Conservation (phyloP, 2,113 vertebrate genomes). For the Casuarius casuarius region DNA sequence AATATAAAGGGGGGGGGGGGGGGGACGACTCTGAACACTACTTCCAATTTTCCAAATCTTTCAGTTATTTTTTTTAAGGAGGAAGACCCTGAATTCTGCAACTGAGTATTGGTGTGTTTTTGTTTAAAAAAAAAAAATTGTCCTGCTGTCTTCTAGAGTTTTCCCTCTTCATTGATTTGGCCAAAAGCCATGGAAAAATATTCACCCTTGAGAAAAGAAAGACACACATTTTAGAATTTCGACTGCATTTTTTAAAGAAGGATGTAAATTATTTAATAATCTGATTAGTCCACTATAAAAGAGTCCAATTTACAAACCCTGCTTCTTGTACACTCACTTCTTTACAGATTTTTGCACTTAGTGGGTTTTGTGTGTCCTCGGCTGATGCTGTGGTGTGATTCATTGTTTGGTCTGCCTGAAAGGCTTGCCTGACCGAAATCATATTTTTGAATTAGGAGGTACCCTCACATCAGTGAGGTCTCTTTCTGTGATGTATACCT, state of each 20-base stretch:
- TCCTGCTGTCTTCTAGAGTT: not conserved
- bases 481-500: conserved; percentile 57
- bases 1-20: not conserved
- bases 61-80: not conserved
- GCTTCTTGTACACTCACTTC: not conserved
- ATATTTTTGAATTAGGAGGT: not conserved
- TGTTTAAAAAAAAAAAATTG: not conserved
- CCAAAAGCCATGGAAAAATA: not conserved
- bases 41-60: not conserved
- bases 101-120: not conserved
- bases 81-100: not conserved
- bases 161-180: not conserved
- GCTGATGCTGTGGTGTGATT: not conserved
- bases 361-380: not conserved
- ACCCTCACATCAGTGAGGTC: not conserved
- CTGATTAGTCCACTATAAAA: not conserved
- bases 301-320: not conserved
- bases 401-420: not conserved
- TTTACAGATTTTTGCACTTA: not conserved
- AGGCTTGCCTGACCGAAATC: not conserved
- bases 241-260: not conserved
- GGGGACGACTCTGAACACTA: not conserved
- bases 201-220: not conserved
- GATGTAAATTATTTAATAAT: not conserved
- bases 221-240: not conserved